Evolutionary conservation across 2,888 invertebrate genomes (phyloP), one percentile per base, ranked within the genome.

Genomic region (Drosophila lutescens): DNA sequence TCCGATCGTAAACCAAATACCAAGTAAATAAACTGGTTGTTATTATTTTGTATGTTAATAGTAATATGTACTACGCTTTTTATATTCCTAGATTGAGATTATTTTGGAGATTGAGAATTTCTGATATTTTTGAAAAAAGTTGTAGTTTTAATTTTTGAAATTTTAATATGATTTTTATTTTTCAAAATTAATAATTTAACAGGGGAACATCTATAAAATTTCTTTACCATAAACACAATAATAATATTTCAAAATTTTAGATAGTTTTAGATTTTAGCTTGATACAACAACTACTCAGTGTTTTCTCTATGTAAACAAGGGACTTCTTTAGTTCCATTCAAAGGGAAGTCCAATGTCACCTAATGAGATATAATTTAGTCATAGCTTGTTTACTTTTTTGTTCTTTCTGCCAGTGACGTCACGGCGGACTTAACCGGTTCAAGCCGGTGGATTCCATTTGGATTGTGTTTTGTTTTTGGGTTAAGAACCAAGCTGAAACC

Each of bases 401-500:
- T 15, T 36, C 30, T 26, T 13, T 9, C 8, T 12, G 9, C 15
- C 9, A 47, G 55, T 66, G 55, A 66, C 68, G 68, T 67, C 55
- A 66, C 55, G 13, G n/a, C 12, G 34, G 55, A 15, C 17, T 44
- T 53, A 60, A 53, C 74, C 74, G 41, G 74, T 74, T 71, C 36
- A 4, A 57, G 57, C 74, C 65, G 65, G 71, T 46, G 36, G n/a
- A 36, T 36, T 51, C 46, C 56, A 32, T 66, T 56, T 53, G 60
- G 56, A 40, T 13, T 20, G 13, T 20, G 56, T 50, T 51, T 74
- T 61, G 46, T 36, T 53, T 60, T 57, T 43, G 56, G 72, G 44
- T 43, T 62, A 55, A 60, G 56, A 67, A 53, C 17, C 53, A 74
- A 74, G 54, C 36, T 55, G 59, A 47, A 74, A 41, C 51, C 51